These are phyloP conservation scores for Limnephilus marmoratus DNA, from an alignment of 2,888 invertebrate species.

Conservation along the genomic window DNA sequence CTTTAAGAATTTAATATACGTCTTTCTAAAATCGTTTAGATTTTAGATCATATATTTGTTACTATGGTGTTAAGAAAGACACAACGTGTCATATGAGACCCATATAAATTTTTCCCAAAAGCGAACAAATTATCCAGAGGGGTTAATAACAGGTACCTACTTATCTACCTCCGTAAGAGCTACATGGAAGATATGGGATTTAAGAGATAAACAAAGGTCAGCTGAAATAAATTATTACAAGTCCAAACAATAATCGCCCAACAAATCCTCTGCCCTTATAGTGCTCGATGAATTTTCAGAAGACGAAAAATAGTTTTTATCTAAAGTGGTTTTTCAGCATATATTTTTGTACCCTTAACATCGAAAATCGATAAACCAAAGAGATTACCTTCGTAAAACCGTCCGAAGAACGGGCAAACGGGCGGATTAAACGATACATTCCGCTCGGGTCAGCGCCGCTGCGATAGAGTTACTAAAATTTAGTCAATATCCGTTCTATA, in stretches of 20 bases:
- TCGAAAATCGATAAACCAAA: background rate
- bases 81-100: no score
- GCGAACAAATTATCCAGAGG: no score
- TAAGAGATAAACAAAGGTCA: background rate
- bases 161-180: background rate
- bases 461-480: constrained; percentile 30
- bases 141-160: background rate
- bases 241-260: background rate
- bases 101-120: no score
- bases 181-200: background rate
- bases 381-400: constrained; percentile 17
- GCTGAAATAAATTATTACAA: background rate
- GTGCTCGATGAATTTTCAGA: background rate
- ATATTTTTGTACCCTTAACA: background rate
- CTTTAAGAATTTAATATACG: no score
- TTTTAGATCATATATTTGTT: no score
- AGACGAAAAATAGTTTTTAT: background rate
- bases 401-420: background rate
- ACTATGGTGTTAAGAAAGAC: no score
- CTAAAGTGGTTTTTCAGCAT: background rate
- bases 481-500: constrained; percentile 19
- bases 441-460: constrained; percentile 14
- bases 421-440: constrained; percentile 29
- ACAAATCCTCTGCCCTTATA: background rate
- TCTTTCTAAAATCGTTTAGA: no score